A percentile compares a stretch with the other conserved stretches of the same genome.
phyloP scores from a whole-genome alignment of 2,113 vertebrate genomes.

The Callocephalon fimbriatum region DNA sequence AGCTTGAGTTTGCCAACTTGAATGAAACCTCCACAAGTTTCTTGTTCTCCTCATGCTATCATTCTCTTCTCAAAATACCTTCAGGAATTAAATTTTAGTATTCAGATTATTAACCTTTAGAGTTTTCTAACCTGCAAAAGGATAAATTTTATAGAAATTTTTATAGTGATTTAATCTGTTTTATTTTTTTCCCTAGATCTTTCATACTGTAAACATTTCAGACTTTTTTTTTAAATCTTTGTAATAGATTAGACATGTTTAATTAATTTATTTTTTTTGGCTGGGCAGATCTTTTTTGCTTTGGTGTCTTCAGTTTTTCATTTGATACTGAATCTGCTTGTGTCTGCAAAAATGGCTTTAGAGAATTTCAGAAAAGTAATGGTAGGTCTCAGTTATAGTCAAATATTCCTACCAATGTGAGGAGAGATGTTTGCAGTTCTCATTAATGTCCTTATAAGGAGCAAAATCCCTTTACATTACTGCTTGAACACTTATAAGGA shows the following conservation, averaged over 20 bases:
- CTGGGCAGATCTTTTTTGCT: rapidly evolving
- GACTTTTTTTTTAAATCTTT: neutral
- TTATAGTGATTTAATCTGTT: neutral
- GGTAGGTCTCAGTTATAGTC: neutral
- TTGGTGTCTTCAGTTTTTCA: neutral
- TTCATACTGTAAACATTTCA: neutral
- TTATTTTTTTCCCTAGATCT: neutral
- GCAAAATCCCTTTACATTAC: neutral
- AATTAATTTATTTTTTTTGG: neutral
- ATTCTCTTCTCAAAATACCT: neutral
- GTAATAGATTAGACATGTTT: neutral
- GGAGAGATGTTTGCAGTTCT: neutral
- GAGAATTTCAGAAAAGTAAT: neutral
- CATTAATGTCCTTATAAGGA: neutral
- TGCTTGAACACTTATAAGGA: neutral
- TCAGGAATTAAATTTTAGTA: neutral
- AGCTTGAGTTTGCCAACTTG: neutral
- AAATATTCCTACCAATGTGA: neutral
- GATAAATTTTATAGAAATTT: neutral
- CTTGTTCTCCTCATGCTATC: neutral
- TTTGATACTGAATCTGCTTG: neutral
- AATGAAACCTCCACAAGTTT: neutral
- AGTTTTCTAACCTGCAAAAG: neutral
- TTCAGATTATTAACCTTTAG: neutral
- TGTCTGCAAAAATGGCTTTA: neutral